A percentile compares a stretch with the other conserved stretches of the same genome.
These are phyloP conservation scores for Zootoca vivipara DNA, from an alignment of 2,113 vertebrate species.

Conservation along the genomic window DNA sequence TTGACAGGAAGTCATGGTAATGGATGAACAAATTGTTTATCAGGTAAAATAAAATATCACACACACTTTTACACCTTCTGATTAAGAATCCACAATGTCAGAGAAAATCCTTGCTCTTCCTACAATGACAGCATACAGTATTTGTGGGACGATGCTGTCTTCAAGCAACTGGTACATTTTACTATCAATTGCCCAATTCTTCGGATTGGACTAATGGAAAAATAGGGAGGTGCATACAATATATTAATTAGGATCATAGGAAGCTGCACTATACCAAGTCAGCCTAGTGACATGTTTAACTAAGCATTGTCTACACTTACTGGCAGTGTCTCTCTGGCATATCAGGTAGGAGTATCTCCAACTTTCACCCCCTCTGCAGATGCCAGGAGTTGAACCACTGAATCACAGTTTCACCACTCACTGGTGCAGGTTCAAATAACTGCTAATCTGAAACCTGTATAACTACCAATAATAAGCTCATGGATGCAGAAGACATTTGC, in stretches of 20 bases:
- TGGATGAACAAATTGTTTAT: background rate
- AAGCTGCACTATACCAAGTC: background rate
- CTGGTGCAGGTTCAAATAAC: background rate
- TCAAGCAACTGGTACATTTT: background rate
- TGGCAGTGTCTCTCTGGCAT: background rate
- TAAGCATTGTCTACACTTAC: background rate
- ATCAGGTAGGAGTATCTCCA: background rate
- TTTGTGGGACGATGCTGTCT: background rate
- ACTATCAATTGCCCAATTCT: background rate
- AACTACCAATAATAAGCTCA: background rate
- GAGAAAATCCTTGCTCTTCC: background rate
- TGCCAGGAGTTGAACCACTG: background rate
- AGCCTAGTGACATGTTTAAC: background rate
- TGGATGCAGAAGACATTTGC: background rate
- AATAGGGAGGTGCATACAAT: background rate
- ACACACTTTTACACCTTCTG: background rate
- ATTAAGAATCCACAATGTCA: background rate
- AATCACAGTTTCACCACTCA: background rate
- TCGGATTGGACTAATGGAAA: background rate
- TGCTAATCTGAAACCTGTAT: background rate
- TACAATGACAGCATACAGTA: background rate
- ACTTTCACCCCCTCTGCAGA: background rate
- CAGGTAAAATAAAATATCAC: background rate
- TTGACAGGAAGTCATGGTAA: background rate
- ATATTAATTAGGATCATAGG: background rate